These are phyloP conservation scores for Plumapathes pennacea DNA, from an alignment of 92 coral and sea anemone genomes.

Conservation along the genomic window DNA sequence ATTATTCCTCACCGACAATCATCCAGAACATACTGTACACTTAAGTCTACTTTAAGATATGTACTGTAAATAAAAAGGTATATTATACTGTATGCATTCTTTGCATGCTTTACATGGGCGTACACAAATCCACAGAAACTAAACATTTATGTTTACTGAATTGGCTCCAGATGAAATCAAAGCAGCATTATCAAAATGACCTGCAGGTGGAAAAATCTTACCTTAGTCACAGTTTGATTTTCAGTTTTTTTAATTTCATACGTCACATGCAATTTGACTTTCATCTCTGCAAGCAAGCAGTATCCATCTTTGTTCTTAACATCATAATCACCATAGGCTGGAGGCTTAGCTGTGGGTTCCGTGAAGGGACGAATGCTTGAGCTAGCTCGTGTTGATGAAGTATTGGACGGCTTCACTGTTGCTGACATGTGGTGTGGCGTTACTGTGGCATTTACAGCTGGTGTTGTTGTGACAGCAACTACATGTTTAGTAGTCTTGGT, in stretches of 20 bases:
- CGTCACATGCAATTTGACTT: conserved; percentile 3
- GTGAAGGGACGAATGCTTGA: conserved; percentile 2
- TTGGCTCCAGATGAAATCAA: too few relatives aligned
- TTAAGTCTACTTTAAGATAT: too few relatives aligned
- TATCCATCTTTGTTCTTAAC: conserved; percentile 2
- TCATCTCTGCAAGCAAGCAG: conserved; percentile 46
- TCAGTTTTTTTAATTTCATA: not conserved
- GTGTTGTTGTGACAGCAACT: not conserved
- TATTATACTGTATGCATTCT: too few relatives aligned
- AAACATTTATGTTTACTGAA: too few relatives aligned
- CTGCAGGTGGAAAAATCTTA: too few relatives aligned
- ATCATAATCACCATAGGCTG: conserved; percentile 34
- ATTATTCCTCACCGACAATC: too few relatives aligned
- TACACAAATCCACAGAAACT: too few relatives aligned
- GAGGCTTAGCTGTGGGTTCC: conserved; percentile 2
- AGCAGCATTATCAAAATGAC: too few relatives aligned
- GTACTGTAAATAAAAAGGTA: too few relatives aligned
- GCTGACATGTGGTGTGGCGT: not conserved
- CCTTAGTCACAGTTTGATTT: not conserved
- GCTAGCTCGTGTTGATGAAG: conserved; percentile 13
- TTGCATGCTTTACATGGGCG: too few relatives aligned
- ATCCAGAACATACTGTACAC: too few relatives aligned
- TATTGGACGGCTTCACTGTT: not conserved
- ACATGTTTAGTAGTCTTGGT: not conserved
- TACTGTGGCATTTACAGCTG: not conserved